These are phyloP conservation scores for Axinella damicornis DNA, from an alignment of 37 sponge, comb jelly and placozoan genomes.

Conservation along the genomic window DNA sequence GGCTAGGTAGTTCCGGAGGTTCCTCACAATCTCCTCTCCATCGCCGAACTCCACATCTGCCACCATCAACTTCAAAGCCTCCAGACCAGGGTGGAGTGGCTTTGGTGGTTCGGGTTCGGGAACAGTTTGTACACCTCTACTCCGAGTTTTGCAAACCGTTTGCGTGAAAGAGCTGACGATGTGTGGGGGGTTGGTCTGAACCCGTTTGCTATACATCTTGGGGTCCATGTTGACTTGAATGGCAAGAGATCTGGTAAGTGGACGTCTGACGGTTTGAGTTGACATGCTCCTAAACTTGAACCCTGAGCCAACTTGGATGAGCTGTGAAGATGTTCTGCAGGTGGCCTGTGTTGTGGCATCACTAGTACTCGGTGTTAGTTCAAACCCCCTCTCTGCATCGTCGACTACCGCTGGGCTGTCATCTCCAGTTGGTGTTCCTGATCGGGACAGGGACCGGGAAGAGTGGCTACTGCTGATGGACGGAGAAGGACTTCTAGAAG, in stretches of 20 bases:
- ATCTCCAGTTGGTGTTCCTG: no score
- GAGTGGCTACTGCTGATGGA: no score
- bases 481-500: no score
- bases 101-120: no score
- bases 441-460: no score
- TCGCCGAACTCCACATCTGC: neutral
- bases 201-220: neutral
- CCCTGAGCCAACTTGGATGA: conserved; percentile 12
- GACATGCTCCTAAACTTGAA: conserved; percentile 13
- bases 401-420: no score
- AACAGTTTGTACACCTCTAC: no score
- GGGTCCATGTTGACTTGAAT: conserved; percentile 9
- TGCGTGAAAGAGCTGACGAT: neutral
- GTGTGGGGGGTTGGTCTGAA: conserved; percentile 7
- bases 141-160: neutral
- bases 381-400: no score
- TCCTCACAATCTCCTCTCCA: neutral
- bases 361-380: no score
- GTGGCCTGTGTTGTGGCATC: conserved; percentile 6
- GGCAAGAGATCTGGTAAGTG: neutral
- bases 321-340: neutral
- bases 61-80: neutral
- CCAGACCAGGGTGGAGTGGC: no score
- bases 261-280: neutral
- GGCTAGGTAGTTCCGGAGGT: no score